Conservation (phyloP, 2,797 vertebrate species). For the Acanthis flammea region DNA sequence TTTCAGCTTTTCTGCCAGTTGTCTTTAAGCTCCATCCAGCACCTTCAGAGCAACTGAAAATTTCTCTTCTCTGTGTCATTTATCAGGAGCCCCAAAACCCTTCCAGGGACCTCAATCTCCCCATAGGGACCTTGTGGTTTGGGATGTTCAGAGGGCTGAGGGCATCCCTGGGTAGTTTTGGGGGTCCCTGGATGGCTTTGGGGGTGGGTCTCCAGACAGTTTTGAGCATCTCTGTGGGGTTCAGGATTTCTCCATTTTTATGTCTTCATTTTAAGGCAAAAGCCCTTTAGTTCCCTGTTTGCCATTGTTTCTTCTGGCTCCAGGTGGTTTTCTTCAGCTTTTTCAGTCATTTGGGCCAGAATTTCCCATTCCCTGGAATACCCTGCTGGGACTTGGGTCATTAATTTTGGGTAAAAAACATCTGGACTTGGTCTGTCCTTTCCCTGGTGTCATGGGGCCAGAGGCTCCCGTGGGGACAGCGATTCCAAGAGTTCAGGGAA, state of each 20-base stretch:
- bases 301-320: accelerated
- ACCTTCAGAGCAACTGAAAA: background rate
- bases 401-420: background rate
- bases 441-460: background rate
- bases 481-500: background rate
- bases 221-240: background rate
- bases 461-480: accelerated
- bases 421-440: background rate
- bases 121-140: background rate
- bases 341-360: background rate
- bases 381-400: accelerated
- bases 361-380: background rate
- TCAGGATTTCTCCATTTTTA: background rate
- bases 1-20: background rate
- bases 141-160: background rate
- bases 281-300: background rate
- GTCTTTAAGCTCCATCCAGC: background rate
- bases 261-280: background rate
- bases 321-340: background rate
- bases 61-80: background rate
- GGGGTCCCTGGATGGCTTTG: background rate
- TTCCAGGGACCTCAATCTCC: background rate
- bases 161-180: background rate
- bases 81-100: background rate
- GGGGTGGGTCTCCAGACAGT: too few species aligned